A percentile compares a stretch with the other conserved stretches of the same genome.
These are phyloP conservation scores for Gouania willdenowi DNA, from an alignment of 2,797 vertebrate species.

Conservation along the genomic window DNA sequence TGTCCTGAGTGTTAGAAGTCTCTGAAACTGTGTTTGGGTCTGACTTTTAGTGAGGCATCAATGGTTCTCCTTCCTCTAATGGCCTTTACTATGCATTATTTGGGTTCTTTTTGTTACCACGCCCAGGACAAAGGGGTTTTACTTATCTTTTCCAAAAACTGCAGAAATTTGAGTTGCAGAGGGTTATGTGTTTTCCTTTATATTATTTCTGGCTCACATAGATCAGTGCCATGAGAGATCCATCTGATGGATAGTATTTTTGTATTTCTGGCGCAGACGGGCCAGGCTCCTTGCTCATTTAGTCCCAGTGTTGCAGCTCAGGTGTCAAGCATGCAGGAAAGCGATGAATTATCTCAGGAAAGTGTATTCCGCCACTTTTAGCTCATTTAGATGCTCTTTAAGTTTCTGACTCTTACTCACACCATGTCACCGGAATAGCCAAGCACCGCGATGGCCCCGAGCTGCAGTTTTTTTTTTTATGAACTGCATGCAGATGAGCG, in stretches of 20 bases:
- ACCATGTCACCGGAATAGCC: constrained; percentile 11
- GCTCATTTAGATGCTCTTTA: constrained; percentile 57
- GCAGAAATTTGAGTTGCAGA: too few species aligned
- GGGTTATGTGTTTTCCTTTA: too few species aligned
- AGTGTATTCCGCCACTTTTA: constrained; percentile 49
- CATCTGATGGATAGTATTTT: constrained; percentile 10
- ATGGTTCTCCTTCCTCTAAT: constrained; percentile 3
- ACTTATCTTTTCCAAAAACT: too few species aligned
- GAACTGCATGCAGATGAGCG: constrained; percentile 57
- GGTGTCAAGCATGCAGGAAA: constrained; percentile 47
- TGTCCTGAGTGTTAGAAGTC: constrained; percentile 25
- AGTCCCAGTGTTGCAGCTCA: constrained; percentile 30
- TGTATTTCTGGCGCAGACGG: constrained; percentile 18
- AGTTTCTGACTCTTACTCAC: constrained; percentile 29
- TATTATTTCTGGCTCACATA: constrained; percentile 6
- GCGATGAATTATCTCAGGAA: constrained; percentile 51
- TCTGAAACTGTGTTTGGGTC: constrained; percentile 11
- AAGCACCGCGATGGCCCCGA: constrained; percentile 1
- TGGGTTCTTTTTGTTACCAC: neutral
- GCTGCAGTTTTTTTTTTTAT: constrained; percentile 47
- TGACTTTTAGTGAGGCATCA: constrained; percentile 1
- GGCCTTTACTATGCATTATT: neutral
- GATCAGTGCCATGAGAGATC: constrained; percentile 11
- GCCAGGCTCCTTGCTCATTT: constrained; percentile 23
- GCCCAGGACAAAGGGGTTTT: constrained; percentile 5